These are phyloP conservation scores for Sebastiscus tertius DNA, from an alignment of 2,797 vertebrate species.

Conservation along the genomic window DNA sequence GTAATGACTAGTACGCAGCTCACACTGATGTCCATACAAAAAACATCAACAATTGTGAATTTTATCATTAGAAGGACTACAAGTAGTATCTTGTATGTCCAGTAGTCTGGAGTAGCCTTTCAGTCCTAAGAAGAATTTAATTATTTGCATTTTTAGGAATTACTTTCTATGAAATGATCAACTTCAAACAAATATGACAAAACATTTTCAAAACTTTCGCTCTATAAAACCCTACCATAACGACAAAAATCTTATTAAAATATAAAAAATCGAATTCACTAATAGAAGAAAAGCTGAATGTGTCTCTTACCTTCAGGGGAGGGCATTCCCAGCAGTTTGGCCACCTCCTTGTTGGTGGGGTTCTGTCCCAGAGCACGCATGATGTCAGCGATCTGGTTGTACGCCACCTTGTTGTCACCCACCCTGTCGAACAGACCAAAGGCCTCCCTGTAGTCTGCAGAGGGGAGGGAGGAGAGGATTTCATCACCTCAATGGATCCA, in stretches of 20 bases:
- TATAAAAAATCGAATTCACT: no score
- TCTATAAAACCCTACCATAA: background rate
- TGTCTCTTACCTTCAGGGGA: slow-evolving; percentile 86
- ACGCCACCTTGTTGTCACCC: slow-evolving; percentile 94
- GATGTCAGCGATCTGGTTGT: slow-evolving; percentile 94
- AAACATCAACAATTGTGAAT: background rate
- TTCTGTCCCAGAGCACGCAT: slow-evolving; percentile 98
- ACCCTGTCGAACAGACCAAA: slow-evolving; percentile 98
- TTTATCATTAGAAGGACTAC: background rate
- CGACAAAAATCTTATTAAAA: background rate
- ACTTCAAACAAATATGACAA: background rate
- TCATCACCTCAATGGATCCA: background rate
- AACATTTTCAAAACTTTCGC: background rate
- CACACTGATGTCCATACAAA: background rate
- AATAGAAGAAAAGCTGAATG: background rate
- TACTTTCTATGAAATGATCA: background rate
- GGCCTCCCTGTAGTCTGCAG: slow-evolving; percentile 96
- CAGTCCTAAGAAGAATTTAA: background rate
- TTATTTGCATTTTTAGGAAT: background rate
- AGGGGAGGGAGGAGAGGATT: slow-evolving; percentile 35
- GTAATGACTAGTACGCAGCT: background rate
- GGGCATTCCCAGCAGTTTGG: slow-evolving; percentile 90
- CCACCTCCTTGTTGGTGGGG: slow-evolving; percentile 96
- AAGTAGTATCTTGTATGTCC: background rate
- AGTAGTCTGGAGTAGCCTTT: background rate